Conservation (phyloP, 1,140 invertebrate species). For the Cephus cinctus region DNA sequence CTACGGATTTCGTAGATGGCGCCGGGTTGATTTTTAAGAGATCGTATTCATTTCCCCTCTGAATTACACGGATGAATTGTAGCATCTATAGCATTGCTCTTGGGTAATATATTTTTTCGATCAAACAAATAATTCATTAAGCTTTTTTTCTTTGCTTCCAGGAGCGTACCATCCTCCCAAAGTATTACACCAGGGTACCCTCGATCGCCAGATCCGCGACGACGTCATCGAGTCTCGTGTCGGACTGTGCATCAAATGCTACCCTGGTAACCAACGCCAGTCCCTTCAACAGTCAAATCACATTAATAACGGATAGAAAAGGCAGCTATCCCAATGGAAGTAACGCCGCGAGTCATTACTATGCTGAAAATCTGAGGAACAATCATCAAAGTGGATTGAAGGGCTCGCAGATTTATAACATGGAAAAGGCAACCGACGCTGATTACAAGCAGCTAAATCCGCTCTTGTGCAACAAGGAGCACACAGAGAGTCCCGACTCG, state of each 20-base stretch:
- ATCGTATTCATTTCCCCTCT: too few relatives aligned
- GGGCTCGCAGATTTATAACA: slow-evolving; percentile 38
- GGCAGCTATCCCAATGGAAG: background rate
- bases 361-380: slow-evolving; percentile 47
- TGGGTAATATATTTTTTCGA: too few relatives aligned
- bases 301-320: slow-evolving; percentile 35
- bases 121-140: too few relatives aligned
- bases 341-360: slow-evolving; percentile 32
- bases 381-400: slow-evolving; percentile 31
- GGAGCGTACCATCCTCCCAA: slow-evolving; percentile 41
- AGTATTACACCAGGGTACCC: slow-evolving; percentile 45
- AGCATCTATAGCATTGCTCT: too few relatives aligned
- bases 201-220: slow-evolving; percentile 39
- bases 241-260: slow-evolving; percentile 60
- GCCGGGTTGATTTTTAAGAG: too few relatives aligned
- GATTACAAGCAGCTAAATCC: slow-evolving; percentile 49
- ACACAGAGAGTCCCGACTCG: background rate
- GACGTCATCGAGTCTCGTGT: slow-evolving; percentile 56
- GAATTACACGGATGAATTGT: too few relatives aligned
- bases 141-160: too few relatives aligned
- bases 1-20: too few relatives aligned
- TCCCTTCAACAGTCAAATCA: slow-evolving; percentile 53
- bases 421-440: slow-evolving; percentile 23
- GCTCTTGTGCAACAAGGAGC: slow-evolving; percentile 24
- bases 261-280: slow-evolving; percentile 58